phyloP scores from a whole-genome alignment of 2,113 vertebrate genomes.

The Anarhynchus alexandrinus region DNA sequence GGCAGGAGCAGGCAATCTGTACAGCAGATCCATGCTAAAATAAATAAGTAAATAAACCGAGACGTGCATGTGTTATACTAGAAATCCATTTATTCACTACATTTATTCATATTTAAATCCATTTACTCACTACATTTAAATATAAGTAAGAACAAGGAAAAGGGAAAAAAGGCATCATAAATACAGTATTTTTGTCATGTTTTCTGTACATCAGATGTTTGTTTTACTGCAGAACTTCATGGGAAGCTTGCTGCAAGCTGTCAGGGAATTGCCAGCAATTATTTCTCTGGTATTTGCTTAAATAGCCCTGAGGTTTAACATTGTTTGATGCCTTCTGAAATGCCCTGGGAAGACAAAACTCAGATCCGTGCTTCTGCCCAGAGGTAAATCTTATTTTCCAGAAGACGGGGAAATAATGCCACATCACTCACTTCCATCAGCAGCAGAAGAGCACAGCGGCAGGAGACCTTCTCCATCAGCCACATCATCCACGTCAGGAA shows the following conservation, averaged over 20 bases:
- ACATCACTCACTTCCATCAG: background rate
- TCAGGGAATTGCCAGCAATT: conserved; percentile 16
- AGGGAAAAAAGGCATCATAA: background rate
- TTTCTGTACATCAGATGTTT: background rate
- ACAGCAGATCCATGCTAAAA: background rate
- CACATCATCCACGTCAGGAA: fast-evolving
- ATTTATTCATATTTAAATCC: background rate
- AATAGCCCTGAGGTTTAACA: conserved; percentile 1
- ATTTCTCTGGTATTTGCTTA: conserved; percentile 24
- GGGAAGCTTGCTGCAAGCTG: background rate
- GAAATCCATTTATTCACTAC: background rate
- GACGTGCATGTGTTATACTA: too few species aligned
- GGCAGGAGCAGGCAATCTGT: background rate
- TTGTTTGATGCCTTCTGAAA: background rate
- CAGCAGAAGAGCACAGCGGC: background rate
- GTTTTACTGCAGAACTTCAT: background rate
- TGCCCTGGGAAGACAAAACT: background rate
- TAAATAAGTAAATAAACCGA: background rate
- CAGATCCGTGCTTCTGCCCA: background rate
- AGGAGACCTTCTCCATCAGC: background rate
- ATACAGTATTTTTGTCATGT: background rate
- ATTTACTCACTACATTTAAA: background rate
- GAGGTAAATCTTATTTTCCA: background rate
- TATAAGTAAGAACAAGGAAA: background rate
- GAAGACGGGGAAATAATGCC: background rate